Evolutionary conservation across 2,113 vertebrate genomes (phyloP), one percentile per base, ranked within the genome.

Genomic region (Macrotis lagotis): DNA sequence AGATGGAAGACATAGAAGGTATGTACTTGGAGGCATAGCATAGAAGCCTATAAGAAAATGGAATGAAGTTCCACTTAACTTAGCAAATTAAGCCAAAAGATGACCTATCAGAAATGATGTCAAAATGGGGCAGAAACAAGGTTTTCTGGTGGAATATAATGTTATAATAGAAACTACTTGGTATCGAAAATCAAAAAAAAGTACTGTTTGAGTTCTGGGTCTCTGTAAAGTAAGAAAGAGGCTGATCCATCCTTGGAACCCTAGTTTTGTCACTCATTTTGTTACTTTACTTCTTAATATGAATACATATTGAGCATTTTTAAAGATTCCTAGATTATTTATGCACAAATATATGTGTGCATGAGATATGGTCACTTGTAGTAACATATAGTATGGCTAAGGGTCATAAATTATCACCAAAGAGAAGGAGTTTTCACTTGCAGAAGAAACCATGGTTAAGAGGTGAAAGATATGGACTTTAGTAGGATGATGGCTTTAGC

Each of bases 231-330:
- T 83, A 44, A 44, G 19, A 24, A 8, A 7, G 16, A 83, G 8
- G 1, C 37, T 44, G 37, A 83, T 7, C 19, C 24, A 44, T 83
- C 2, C 66, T 83, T 83, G n/a, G 6, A 44, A 8, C 6, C 19
- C n/a, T n/a, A 44, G 0, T 22, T 83, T 83, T 83, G 8, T 2
- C 5, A 22, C 97, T 95, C 88, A 93, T 95, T 97, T 94, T 90
- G 95, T 94, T 31, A 93, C 50, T 97, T 96, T 88, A 93, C 26
- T 97, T 96, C 66, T 95, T 96, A 93, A 55, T 95, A 97, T 95
- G 91, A 94, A 96, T 95, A 93, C 97, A 97, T 83, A 83, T 83
- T 83, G 16, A 83, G n/a, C n/a, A 83, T 24, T 83, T n/a, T 83
- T 22, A 44, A 8, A 5, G n/a, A 83, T 83, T 0, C n/a, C 44